Conservation (phyloP, 2,113 vertebrate species). For the Tympanuchus pallidicinctus region DNA sequence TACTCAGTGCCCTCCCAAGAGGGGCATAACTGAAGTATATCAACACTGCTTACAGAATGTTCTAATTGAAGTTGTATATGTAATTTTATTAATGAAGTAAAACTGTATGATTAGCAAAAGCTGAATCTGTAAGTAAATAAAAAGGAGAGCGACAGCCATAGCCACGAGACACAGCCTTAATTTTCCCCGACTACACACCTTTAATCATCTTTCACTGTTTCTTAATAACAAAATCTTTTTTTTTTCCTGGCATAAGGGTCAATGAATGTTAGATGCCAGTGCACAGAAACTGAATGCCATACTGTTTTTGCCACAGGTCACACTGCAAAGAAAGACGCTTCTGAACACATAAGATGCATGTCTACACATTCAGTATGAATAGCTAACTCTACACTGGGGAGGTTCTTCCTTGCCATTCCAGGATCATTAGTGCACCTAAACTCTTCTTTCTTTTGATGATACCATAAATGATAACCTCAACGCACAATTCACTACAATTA, state of each 20-base stretch:
- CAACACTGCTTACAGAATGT: not conserved
- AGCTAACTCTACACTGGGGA: not conserved
- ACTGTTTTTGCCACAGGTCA: not conserved
- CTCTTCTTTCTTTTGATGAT: not conserved
- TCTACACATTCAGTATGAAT: not conserved
- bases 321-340: not conserved
- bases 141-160: not conserved
- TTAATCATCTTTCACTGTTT: not conserved
- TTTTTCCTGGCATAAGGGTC: not conserved
- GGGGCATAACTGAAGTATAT: not conserved
- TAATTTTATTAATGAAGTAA: not conserved
- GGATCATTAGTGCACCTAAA: not conserved
- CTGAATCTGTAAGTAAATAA: not conserved
- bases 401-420: not conserved
- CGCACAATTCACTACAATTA: not conserved
- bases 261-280: not conserved
- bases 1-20: not conserved
- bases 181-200: not conserved
- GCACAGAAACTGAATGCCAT: not conserved
- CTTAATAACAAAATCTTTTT: not conserved
- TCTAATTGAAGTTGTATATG: not conserved
- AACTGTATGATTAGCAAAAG: not conserved
- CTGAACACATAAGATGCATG: not conserved
- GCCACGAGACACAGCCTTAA: not conserved
- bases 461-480: not conserved